phyloP scores from a whole-genome alignment of 2,888 invertebrate species.

The Polylopha cassiicola region DNA sequence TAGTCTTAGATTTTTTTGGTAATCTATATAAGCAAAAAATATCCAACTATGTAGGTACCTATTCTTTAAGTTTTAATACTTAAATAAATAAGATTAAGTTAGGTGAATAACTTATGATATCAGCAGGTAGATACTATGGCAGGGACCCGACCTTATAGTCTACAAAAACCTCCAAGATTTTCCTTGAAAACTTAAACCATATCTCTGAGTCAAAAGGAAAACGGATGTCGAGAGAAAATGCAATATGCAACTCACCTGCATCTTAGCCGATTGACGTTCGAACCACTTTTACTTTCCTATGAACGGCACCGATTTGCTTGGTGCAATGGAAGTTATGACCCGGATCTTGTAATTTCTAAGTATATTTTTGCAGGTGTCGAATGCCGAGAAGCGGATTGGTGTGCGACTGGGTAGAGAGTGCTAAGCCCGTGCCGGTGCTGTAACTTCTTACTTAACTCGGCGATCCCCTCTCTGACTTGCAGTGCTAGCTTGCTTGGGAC shows the following conservation, averaged over 20 bases:
- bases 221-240: conserved; percentile 39
- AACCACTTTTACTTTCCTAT: conserved; percentile 61
- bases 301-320: conserved; percentile 29
- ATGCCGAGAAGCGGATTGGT: conserved; percentile 47
- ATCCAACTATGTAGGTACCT: too few species aligned
- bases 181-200: conserved; percentile 32
- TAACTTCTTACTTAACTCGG: conserved; percentile 72
- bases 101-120: too few species aligned
- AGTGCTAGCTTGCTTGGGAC: conserved; percentile 27
- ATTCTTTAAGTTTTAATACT: too few species aligned
- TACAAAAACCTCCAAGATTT: conserved; percentile 36
- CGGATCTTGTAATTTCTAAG: conserved; percentile 54
- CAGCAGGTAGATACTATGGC: too few species aligned
- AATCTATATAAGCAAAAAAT: too few species aligned
- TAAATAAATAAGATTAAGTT: too few species aligned
- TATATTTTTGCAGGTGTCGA: conserved; percentile 39
- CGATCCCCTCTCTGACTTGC: conserved; percentile 46
- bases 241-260: conserved; percentile 58
- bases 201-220: conserved; percentile 36
- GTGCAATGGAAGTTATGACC: conserved; percentile 47
- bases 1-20: too few species aligned
- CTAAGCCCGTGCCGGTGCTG: conserved; percentile 49
- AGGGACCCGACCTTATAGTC: conserved; percentile 45
- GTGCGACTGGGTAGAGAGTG: conserved; percentile 58
- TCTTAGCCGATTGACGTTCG: conserved; percentile 35